phyloP scores from a whole-genome alignment of 1,140 invertebrate genomes.

The Steinernema feltiae region DNA sequence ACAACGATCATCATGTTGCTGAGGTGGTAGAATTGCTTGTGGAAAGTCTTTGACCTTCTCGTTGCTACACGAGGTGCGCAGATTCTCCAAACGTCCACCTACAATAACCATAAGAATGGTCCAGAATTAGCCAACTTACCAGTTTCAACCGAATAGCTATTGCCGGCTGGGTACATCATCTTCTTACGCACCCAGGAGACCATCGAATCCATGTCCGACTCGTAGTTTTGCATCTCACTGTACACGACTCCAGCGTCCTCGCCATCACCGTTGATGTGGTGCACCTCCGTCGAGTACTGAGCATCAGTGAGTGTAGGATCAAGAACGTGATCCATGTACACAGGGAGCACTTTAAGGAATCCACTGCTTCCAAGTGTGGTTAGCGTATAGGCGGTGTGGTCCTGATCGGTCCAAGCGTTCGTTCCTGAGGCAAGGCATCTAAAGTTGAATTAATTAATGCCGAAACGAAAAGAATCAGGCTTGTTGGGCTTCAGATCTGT shows the following conservation, averaged over 20 bases:
- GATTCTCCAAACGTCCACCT: conserved; percentile 76
- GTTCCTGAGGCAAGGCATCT: conserved; percentile 82
- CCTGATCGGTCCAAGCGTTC: conserved; percentile 75
- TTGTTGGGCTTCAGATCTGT: no score
- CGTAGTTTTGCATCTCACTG: conserved; percentile 77
- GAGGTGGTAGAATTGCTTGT: conserved; percentile 79
- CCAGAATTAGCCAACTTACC: conserved; percentile 66
- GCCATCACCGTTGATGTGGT: conserved; percentile 79
- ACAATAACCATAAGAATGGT: conserved; percentile 69
- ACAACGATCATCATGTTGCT: conserved; percentile 80
- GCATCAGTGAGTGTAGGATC: conserved; percentile 74
- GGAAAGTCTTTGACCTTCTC: conserved; percentile 74
- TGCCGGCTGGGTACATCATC: conserved; percentile 38
- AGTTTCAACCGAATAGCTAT: conserved; percentile 67
- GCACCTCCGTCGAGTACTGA: conserved; percentile 79
- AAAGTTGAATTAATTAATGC: no score
- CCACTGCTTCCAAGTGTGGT: conserved; percentile 77
- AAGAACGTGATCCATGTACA: conserved; percentile 83
- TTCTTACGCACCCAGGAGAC: conserved; percentile 36
- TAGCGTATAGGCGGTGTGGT: conserved; percentile 82
- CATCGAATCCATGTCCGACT: conserved; percentile 49
- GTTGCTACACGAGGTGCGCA: conserved; percentile 73
- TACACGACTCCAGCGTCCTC: conserved; percentile 85
- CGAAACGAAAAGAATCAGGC: no score
- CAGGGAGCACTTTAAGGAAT: conserved; percentile 77